Base-by-base conservation (phyloP, 2,888 invertebrate genomes). In the Caradrina kadenii region DNA sequence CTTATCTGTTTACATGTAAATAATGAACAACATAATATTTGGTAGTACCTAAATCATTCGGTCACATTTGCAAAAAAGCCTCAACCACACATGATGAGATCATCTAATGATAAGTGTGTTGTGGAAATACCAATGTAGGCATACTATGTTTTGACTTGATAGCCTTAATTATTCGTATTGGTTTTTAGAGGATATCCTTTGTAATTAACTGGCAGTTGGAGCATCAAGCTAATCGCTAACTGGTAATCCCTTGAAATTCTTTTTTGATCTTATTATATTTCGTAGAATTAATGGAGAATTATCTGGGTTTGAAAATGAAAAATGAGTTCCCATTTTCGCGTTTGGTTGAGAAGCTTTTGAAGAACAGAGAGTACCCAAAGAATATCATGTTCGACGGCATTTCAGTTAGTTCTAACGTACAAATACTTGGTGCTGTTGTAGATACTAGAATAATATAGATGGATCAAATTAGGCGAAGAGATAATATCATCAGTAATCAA, bases 81-180 rank as follows among this genome's bases (percentile, higher is more conserved):
- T 61, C 54, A 35, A 52, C 19, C 49, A 71, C 26, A 31, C 26
- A 65, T 22, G 67, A 67, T 82, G 82, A 82, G 67, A 73, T 84
- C 84, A 81, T 65, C 68, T 63, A 55, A 81, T 60, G 69, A 63
- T 68, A 67, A 73, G 55, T 73, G 59, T 65, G n/a, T 54, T 60
- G 65, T 76, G 70, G 64, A 75, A 65, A 55, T 67, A 50, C 22
- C 26, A 21, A 63, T 39, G 31, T 55, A 42, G 22, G 15, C 64
- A 53, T 39, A 39, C 58, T 56, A 63, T 63, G 35, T 59, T 67
- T 60, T 54, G n/a, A 50, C 21, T 55, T 26, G 19, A 39, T 35
- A 62, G 60, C 48, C 53, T 60, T 49, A 53, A 63, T 42, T 58
- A 42, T 62, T 48, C 26, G 19, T 31, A 22, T 80, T 49, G 17